Evolutionary conservation across 2,888 invertebrate genomes (phyloP), one percentile per base, ranked within the genome.

Genomic region (Limenitis camilla): DNA sequence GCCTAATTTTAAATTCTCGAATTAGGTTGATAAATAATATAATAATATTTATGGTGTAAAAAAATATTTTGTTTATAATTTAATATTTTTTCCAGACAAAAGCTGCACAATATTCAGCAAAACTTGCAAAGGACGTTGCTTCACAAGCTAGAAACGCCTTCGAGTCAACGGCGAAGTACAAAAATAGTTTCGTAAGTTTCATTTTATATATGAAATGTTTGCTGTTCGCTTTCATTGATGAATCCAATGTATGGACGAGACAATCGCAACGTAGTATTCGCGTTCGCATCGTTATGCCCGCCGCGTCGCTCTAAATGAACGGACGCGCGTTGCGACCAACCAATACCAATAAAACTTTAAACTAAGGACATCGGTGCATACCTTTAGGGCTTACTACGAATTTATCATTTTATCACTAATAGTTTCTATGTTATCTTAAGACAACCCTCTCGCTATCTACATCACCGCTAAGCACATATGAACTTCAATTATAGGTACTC

Each of bases 221-320:
- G 61, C 68, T 73, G 68, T 74, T 76, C 69, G 78, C 76, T 81
- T 83, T 80, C 80, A 80, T 83, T 81, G 76, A 81, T 72, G 60
- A 71, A 66, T 68, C 58, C 61, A 63, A 62, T 52, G 56, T 52
- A 58, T 56, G 56, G 63, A 61, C 69, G 72, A 68, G 72, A 69
- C 69, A 61, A 68, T 67, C 63, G 68, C 67, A 65, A 59, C 61
- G 67, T 78, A 75, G 79, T 78, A 77, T 80, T 79, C 67, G 77
- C 78, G 65, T 56, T 55, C 70, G 60, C 73, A 81, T 84, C 77
- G 77, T 67, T 86, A 85, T 86, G 81, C 86, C 76, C 79, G 79
- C 76, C 85, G 83, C 85, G 82, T 83, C 74, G 74, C 69, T 58
- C 74, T 74, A 82, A 85, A 85, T 83, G 81, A 84, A 83, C 86